These are phyloP conservation scores for Ciconia maguari DNA, from an alignment of 2,113 vertebrate genomes.

Conservation along the genomic window DNA sequence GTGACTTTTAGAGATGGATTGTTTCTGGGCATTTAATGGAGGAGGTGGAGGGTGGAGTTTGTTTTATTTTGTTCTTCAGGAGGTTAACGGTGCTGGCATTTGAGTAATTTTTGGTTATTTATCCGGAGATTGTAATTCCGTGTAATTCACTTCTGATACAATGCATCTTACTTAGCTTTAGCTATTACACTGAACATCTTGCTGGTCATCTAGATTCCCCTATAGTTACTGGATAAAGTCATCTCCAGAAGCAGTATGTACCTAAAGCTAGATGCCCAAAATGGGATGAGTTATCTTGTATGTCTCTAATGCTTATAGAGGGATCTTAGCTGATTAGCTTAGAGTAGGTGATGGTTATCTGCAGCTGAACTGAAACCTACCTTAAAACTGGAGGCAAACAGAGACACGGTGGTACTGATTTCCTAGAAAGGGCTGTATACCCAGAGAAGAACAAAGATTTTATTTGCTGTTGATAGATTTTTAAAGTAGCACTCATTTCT, in stretches of 20 bases:
- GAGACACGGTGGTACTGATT: neutral
- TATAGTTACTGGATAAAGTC: neutral
- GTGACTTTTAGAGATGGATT: neutral
- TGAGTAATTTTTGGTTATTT: neutral
- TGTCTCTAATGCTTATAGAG: neutral
- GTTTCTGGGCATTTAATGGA: neutral
- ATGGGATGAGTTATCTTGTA: neutral
- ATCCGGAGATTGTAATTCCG: neutral
- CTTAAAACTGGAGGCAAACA: neutral
- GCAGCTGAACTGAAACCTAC: neutral
- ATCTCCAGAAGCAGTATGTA: neutral
- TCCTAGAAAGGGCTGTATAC: neutral
- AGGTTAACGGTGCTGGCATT: neutral
- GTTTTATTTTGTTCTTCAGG: neutral
- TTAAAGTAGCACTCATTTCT: neutral
- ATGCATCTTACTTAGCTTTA: neutral
- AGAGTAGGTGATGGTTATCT: neutral
- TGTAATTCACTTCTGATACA: neutral
- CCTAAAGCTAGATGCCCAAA: neutral
- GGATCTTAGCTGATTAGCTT: neutral
- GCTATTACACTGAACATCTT: neutral
- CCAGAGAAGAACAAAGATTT: neutral
- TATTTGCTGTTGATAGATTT: neutral
- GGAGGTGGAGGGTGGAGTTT: rapidly evolving
- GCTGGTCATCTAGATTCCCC: neutral